Base-by-base conservation (phyloP, 2,888 invertebrate genomes). In the Latrodectus elegans region DNA sequence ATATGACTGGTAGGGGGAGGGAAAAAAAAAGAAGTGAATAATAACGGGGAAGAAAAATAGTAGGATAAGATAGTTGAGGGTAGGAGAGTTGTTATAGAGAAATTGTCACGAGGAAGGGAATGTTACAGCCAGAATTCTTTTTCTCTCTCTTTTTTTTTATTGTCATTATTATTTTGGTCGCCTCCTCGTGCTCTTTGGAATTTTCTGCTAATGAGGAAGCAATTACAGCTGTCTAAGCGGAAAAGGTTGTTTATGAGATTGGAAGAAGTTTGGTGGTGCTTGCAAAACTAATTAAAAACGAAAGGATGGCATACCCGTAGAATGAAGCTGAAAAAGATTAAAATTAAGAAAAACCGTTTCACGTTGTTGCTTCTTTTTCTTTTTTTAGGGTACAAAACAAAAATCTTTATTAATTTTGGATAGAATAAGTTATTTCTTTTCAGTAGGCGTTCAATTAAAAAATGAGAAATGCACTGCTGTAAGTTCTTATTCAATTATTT, bases 121-220 rank as follows among this genome's bases (percentile, higher is more conserved):
- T 73, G 52, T 17, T 74, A 55, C 38, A 55, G 22, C 9, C 22
- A 12, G 55, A 60, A 15, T 38, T 55, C 22, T 12, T 38, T 22
- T 38, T 49, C 51, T 73, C 10, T 73, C 51, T 17, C 52, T 72
- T 70, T 52, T 78, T 68, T 68, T 49, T 73, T 73, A 15, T 74
- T 55, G 8, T 1, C 22, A 22, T 26, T 51, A 55, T 22, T 11
- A n/a, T 49, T 71, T 14, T 15, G 22, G 72, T 17, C 49, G 10
- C 64, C 60, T 14, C 26, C 38, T 75, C 60, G 38, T 60, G 55
- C 75, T 8, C n/a, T 15, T 73, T 15, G 8, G 55, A 53, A 22
- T 53, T 80, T 64, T 38, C 67, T 74, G 17, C 81, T 81, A 81
- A 81, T 75, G 82, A 82, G 82, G 60, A 68, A 68, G 67, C 26